phyloP scores from a whole-genome alignment of 2,113 vertebrate species.

The Australoheros scitulus region DNA sequence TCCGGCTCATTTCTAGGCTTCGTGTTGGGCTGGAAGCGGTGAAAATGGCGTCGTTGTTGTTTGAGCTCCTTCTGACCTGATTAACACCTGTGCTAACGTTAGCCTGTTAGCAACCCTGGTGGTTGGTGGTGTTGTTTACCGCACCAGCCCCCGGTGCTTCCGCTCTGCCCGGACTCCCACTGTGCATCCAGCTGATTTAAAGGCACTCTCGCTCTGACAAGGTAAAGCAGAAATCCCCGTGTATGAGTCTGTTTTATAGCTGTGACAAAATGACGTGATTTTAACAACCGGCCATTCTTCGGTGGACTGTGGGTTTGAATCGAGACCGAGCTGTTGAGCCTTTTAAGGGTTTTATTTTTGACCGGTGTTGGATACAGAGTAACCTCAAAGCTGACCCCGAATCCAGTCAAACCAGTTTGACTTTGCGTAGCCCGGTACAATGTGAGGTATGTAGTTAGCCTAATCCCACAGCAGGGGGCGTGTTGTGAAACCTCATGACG shows the following conservation, averaged over 20 bases:
- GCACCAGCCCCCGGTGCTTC: neutral
- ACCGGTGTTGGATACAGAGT: neutral
- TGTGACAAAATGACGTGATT: neutral
- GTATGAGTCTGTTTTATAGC: neutral
- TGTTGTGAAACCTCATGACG: slow-evolving; percentile 1
- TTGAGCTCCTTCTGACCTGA: slow-evolving; percentile 31
- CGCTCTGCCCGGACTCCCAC: neutral
- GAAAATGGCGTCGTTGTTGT: slow-evolving; percentile 7
- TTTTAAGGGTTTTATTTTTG: neutral
- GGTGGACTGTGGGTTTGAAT: neutral
- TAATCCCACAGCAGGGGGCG: slow-evolving; percentile 49
- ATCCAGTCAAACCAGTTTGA: neutral
- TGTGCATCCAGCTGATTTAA: neutral
- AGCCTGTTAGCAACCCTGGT: slow-evolving; percentile 42
- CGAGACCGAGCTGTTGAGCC: neutral
- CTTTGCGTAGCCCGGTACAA: neutral
- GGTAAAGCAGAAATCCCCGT: slow-evolving; percentile 21
- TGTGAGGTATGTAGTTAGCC: neutral
- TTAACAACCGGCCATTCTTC: neutral
- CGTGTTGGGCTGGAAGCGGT: rapidly evolving
- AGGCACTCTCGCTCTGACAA: neutral
- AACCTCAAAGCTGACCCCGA: neutral
- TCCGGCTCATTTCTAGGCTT: neutral
- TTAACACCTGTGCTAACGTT: slow-evolving; percentile 29
- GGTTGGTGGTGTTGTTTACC: slow-evolving; percentile 27